These are phyloP conservation scores for Tinamus guttatus DNA, from an alignment of 2,113 vertebrate species.

Conservation along the genomic window DNA sequence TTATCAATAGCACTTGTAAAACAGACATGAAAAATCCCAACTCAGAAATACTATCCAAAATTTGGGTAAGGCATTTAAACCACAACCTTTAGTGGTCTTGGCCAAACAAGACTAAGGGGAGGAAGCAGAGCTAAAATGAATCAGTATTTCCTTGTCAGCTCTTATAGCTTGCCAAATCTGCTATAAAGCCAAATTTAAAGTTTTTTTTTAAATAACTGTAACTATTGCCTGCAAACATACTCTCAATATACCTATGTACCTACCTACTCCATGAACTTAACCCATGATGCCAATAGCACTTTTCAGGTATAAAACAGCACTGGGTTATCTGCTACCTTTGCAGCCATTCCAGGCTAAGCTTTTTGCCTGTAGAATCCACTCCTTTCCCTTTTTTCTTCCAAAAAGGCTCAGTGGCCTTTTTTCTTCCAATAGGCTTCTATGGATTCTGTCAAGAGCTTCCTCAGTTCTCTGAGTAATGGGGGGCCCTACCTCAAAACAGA, in stretches of 20 bases:
- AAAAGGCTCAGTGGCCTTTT: neutral
- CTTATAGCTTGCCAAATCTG: neutral
- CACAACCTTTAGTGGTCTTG: neutral
- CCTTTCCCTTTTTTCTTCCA: neutral
- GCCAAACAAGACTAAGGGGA: neutral
- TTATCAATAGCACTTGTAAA: neutral
- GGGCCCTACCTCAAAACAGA: neutral
- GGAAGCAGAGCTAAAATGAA: neutral
- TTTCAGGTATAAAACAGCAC: neutral
- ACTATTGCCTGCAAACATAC: neutral
- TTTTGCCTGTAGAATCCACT: neutral
- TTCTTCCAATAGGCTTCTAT: neutral
- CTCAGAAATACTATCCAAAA: neutral
- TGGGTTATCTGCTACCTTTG: neutral
- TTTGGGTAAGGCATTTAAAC: neutral
- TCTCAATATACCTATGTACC: neutral
- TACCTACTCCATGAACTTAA: neutral
- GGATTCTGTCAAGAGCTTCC: neutral
- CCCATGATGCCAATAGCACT: neutral
- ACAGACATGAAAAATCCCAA: neutral
- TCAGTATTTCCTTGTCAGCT: neutral
- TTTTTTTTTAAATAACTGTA: neutral
- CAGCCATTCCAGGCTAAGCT: neutral
- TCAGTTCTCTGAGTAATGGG: rapidly evolving
- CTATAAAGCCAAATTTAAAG: neutral